Percentiles rank a stretch among this genome's conserved stretches.
These are phyloP conservation scores for Callopanchax toddi DNA, from an alignment of 2,113 vertebrate genomes.

Conservation along the genomic window DNA sequence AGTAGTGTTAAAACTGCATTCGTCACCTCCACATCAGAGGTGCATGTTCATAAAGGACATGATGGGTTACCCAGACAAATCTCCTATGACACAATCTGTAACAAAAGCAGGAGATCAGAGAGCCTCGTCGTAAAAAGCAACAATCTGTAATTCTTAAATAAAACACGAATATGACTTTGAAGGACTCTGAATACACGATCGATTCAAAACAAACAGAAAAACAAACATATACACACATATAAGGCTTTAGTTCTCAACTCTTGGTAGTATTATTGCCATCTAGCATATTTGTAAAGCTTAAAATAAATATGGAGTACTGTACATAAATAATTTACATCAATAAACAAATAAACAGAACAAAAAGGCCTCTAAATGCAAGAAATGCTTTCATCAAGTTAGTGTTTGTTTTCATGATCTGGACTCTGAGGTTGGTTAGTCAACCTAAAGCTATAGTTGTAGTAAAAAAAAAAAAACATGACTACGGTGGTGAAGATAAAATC, in stretches of 20 bases:
- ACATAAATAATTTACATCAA: slow-evolving; percentile 83
- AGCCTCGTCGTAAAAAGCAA: slow-evolving; percentile 25
- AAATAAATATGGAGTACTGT: slow-evolving; percentile 84
- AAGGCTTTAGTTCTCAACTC: slow-evolving; percentile 84
- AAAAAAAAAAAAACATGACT: slow-evolving; percentile 19
- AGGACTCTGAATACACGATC: slow-evolving; percentile 57
- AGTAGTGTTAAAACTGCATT: slow-evolving; percentile 49
- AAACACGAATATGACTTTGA: slow-evolving; percentile 53
- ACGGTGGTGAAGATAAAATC: slow-evolving; percentile 14
- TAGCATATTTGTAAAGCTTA: slow-evolving; percentile 81
- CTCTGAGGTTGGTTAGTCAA: slow-evolving; percentile 41
- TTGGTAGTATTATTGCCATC: slow-evolving; percentile 85
- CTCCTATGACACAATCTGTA: slow-evolving; percentile 41
- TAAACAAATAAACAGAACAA: slow-evolving; percentile 45
- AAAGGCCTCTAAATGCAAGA: slow-evolving; percentile 74
- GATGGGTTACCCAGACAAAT: no score
- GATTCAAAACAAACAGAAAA: slow-evolving; percentile 6
- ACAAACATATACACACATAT: slow-evolving; percentile 77
- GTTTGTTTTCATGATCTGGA: slow-evolving; percentile 49
- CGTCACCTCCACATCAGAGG: slow-evolving; percentile 8
- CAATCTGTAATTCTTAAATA: slow-evolving; percentile 58
- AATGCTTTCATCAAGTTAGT: slow-evolving; percentile 59
- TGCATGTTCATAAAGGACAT: slow-evolving; percentile 65
- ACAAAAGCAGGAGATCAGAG: slow-evolving; percentile 41
- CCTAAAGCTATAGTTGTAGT: slow-evolving; percentile 55